Percentiles rank a stretch among this genome's conserved stretches.
phyloP scores from a whole-genome alignment of 2,113 vertebrate genomes.

The Podiceps cristatus region DNA sequence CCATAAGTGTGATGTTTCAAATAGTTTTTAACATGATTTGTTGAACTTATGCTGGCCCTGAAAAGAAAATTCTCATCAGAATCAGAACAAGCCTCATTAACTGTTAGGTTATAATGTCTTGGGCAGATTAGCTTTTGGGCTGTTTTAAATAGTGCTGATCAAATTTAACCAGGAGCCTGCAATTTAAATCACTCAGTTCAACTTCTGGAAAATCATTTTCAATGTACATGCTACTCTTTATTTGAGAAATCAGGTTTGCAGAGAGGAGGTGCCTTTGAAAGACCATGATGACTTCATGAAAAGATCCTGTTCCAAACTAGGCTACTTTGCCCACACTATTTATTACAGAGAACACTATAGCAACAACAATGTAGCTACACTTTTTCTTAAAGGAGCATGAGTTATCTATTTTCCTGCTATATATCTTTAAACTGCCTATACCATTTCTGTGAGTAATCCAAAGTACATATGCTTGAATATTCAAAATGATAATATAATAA shows the following conservation, averaged over 20 bases:
- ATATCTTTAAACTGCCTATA: not conserved
- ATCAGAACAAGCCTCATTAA: conserved; percentile 46
- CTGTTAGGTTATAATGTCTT: not conserved
- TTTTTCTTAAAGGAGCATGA: not conserved
- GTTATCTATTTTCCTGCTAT: not conserved
- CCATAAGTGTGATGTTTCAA: not conserved
- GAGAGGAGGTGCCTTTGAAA: not conserved
- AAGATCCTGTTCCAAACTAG: not conserved
- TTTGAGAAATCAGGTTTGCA: not conserved
- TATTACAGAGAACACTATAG: not conserved
- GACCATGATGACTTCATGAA: not conserved
- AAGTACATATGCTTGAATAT: accelerated
- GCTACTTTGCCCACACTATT: not conserved
- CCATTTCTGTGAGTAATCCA: not conserved
- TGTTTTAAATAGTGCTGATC: conserved; percentile 39
- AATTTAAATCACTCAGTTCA: conserved; percentile 38
- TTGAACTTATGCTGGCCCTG: not conserved
- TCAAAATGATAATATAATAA: not conserved
- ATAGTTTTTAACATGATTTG: conserved; percentile 30
- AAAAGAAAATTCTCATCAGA: conserved; percentile 37
- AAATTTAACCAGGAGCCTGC: not conserved
- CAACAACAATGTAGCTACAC: accelerated
- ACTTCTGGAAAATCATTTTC: not conserved
- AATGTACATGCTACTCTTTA: not conserved
- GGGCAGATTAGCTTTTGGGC: not conserved